Evolutionary conservation across 2,113 vertebrate genomes (phyloP).

Genomic region (Petaurus breviceps): DNA sequence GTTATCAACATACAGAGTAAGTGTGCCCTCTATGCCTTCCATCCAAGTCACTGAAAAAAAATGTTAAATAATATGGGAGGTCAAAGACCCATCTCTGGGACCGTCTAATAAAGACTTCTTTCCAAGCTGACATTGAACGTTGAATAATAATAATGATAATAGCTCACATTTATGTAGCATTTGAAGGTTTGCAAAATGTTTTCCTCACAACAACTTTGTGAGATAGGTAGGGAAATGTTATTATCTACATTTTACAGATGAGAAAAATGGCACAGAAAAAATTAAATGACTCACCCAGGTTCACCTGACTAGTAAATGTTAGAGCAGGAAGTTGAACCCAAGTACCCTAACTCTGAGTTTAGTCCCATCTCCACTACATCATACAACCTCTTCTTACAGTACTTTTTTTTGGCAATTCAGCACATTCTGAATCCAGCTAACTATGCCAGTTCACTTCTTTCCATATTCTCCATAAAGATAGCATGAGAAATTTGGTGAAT

Average conservation of each 20-base stretch:
- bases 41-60: no score
- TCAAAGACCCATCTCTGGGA: background rate
- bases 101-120: background rate
- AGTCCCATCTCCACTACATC: background rate
- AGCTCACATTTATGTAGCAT: background rate
- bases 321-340: background rate
- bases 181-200: background rate
- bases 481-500: background rate
- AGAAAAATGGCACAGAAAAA: background rate
- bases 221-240: background rate
- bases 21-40: background rate
- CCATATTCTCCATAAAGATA: background rate
- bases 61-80: no score
- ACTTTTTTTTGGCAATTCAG: background rate
- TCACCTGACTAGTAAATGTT: background rate
- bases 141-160: background rate
- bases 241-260: background rate
- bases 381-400: background rate
- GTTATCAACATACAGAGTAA: background rate
- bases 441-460: background rate
- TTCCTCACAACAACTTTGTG: background rate
- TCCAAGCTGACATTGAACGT: background rate
- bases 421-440: background rate
- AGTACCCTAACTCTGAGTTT: background rate
- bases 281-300: background rate